These are phyloP conservation scores for Heliconius nattereri DNA, from an alignment of 1,140 invertebrate species.

Conservation along the genomic window DNA sequence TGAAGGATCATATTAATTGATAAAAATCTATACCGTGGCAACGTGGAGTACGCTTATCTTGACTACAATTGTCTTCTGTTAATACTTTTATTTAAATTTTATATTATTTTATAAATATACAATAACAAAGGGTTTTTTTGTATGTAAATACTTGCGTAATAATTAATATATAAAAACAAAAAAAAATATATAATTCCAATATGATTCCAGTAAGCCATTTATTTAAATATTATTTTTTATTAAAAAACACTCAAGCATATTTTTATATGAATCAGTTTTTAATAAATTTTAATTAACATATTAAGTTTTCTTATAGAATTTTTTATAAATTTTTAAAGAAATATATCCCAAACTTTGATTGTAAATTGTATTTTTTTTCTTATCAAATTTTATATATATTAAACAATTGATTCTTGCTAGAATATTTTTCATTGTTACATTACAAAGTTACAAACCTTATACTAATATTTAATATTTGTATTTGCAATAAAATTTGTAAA, in stretches of 20 bases:
- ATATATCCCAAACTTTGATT: too few relatives aligned
- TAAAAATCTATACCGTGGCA: background rate
- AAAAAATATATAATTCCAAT: background rate
- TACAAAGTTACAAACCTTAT: too few relatives aligned
- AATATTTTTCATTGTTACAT: too few relatives aligned
- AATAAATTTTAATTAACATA: background rate
- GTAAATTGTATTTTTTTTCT: too few relatives aligned
- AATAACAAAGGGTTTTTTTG: slow-evolving; percentile 2
- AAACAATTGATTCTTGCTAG: too few relatives aligned
- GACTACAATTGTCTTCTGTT: background rate
- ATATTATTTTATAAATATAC: background rate
- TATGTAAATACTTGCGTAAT: background rate
- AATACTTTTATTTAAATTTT: background rate
- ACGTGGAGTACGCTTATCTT: background rate
- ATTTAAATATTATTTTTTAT: background rate
- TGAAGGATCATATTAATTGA: slow-evolving; percentile 1
- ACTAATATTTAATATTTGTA: too few relatives aligned
- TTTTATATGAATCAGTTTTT: background rate
- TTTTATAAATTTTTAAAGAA: too few relatives aligned
- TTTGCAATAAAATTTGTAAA: too few relatives aligned
- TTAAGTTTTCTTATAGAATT: too few relatives aligned
- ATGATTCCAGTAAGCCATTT: background rate
- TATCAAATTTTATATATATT: too few relatives aligned
- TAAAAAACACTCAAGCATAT: background rate
- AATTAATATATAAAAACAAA: background rate